Percentiles rank a stretch among this genome's conserved stretches.
Conservation (phyloP, 2,888 invertebrate species). For the Chorisops tibialis region DNA sequence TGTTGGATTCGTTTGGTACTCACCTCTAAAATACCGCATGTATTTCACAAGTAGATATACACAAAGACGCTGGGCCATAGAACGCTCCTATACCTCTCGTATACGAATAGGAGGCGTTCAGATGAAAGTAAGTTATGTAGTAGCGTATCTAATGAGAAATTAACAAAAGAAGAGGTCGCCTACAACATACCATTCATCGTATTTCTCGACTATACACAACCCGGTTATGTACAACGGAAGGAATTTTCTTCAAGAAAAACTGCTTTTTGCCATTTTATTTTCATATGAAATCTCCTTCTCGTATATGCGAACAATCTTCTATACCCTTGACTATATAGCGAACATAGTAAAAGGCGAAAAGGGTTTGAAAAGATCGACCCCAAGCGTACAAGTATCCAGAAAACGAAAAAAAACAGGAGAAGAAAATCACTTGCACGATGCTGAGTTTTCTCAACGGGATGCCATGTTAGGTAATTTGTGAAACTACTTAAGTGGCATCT, state of each 20-base stretch:
- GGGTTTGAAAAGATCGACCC: too few relatives aligned
- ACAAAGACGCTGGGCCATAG: not conserved
- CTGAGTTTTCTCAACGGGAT: conserved; percentile 4
- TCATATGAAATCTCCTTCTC: too few relatives aligned
- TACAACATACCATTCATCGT: too few relatives aligned
- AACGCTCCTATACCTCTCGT: not conserved
- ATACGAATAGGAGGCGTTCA: not conserved
- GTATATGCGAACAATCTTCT: too few relatives aligned
- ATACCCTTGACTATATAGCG: too few relatives aligned
- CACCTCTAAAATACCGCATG: conserved; percentile 20
- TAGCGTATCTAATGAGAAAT: conserved; percentile 36
- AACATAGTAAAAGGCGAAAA: too few relatives aligned
- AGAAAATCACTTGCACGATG: not conserved
- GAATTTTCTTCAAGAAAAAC: too few relatives aligned
- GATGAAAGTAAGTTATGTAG: conserved; percentile 19
- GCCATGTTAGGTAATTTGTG: conserved; percentile 27
- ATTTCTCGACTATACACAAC: too few relatives aligned
- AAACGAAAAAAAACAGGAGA: not conserved
- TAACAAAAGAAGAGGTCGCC: conserved; percentile 31
- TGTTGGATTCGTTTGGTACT: conserved; percentile 15
- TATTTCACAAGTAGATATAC: not conserved
- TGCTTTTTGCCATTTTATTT: too few relatives aligned
- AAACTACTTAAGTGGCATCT: conserved; percentile 29
- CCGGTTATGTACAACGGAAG: too few relatives aligned
- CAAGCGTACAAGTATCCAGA: too few relatives aligned